Base-by-base conservation (phyloP, 2,888 invertebrate species). In the Ochropleura leucogaster region DNA sequence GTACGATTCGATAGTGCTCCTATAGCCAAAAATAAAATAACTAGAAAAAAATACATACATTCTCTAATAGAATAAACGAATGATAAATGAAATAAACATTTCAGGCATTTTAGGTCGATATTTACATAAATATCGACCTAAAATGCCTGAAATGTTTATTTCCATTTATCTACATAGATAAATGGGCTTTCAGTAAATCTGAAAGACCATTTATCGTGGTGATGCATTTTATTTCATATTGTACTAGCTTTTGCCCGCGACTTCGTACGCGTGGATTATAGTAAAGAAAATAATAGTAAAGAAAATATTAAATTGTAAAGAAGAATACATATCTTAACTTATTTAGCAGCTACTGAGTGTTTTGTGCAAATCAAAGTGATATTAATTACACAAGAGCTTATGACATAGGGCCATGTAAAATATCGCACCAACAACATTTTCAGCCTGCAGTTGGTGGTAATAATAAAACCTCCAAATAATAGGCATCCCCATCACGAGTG, bases 21-120 rank as follows among this genome's bases (percentile, higher is more conserved):
- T n/a, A 51, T 44, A 44, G 5, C 49, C n/a, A n/a, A 20, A 57
- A 71, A 40, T 30, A 53, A 70, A 30, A 59, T 30, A 53, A 70
- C n/a, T 16, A 46, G 7, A 8, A 51, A 49, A 75, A 12, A 12
- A 14, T n/a, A 62, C 12, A 4, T 40, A 53, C 12, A 55, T 55
- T 62, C 18, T 8, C 12, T 16, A 46, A 14, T 18, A 30, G 42
- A 57, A 44, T 57, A 20, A 14, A 10, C 49, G 44, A 74, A 60
- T 75, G 74, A 74, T 74, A 74, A 73, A 75, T 73, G n/a, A 40
- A 51, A 53, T n/a, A n/a, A 30, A 30, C 30, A 30, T 74, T 71
- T 62, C 72, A 62, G 51, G 16, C 20, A 49, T 49, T 65, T 77
- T 59, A 65, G 77, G n/a, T 70, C 47, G 42, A 55, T 60, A 62